These are phyloP conservation scores for Hyppa rectilinea DNA, from an alignment of 2,888 invertebrate genomes.

Conservation along the genomic window DNA sequence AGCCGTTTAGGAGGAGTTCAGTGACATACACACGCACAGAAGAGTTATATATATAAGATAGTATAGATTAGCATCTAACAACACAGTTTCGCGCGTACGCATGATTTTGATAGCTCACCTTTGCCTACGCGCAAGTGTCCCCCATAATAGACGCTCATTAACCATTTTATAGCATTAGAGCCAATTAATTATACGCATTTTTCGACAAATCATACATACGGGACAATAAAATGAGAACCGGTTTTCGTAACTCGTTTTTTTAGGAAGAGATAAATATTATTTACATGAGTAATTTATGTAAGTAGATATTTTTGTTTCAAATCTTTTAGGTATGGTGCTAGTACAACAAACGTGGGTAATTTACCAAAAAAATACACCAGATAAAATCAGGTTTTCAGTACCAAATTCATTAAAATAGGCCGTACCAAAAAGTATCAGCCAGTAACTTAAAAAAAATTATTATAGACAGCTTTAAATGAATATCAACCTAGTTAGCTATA, in stretches of 20 bases:
- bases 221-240: slow-evolving; percentile 19
- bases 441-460: neutral
- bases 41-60: no score
- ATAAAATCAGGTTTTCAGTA: neutral
- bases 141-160: neutral
- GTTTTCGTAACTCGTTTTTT: slow-evolving; percentile 29
- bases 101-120: neutral
- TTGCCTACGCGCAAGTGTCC: neutral
- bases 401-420: neutral
- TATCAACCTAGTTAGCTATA: neutral
- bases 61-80: no score
- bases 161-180: slow-evolving; percentile 9
- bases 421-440: neutral
- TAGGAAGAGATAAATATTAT: slow-evolving; percentile 23
- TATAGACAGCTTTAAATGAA: neutral
- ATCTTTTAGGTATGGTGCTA: neutral
- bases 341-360: neutral
- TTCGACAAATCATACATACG: slow-evolving; percentile 16
- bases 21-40: no score
- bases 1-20: no score
- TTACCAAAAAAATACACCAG: neutral
- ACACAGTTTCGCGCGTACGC: neutral
- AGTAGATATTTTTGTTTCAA: neutral
- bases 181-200: slow-evolving; percentile 4
- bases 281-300: slow-evolving; percentile 18